These are phyloP conservation scores for Drosophila leonis DNA, from an alignment of 2,888 invertebrate species.

Conservation along the genomic window DNA sequence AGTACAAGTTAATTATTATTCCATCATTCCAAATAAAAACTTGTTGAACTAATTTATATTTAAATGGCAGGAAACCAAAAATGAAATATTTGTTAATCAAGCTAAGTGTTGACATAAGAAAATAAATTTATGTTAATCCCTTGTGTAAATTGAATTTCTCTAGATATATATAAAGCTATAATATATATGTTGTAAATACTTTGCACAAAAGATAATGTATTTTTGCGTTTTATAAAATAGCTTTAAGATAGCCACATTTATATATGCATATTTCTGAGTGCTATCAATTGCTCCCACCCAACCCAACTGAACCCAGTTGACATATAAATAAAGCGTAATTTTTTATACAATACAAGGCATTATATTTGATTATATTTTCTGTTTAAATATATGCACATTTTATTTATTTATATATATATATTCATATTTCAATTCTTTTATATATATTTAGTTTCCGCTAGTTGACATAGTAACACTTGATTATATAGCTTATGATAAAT, in stretches of 20 bases:
- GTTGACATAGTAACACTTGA: conserved; percentile 52
- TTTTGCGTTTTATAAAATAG: background rate
- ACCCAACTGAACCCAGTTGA: background rate
- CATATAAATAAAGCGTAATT: background rate
- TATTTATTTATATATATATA: conserved; percentile 26
- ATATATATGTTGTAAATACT: background rate
- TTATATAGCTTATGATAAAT: conserved; percentile 35
- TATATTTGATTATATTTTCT: conserved; percentile 34
- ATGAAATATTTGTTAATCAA: background rate
- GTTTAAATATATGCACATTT: conserved; percentile 33
- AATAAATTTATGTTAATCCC: too few relatives aligned
- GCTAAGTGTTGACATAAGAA: too few relatives aligned
- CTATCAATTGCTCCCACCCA: background rate
- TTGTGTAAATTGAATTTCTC: background rate
- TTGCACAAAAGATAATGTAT: background rate
- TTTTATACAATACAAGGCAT: conserved; percentile 34
- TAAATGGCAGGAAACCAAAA: background rate
- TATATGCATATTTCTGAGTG: background rate
- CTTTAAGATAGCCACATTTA: background rate
- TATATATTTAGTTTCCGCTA: conserved; percentile 48
- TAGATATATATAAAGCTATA: background rate
- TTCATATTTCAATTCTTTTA: conserved; percentile 34
- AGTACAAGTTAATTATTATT: background rate
- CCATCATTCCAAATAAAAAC: conserved; percentile 5
- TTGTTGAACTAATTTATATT: background rate